Conservation (phyloP, 2,888 invertebrate species). For the Microplitis deprimator region DNA sequence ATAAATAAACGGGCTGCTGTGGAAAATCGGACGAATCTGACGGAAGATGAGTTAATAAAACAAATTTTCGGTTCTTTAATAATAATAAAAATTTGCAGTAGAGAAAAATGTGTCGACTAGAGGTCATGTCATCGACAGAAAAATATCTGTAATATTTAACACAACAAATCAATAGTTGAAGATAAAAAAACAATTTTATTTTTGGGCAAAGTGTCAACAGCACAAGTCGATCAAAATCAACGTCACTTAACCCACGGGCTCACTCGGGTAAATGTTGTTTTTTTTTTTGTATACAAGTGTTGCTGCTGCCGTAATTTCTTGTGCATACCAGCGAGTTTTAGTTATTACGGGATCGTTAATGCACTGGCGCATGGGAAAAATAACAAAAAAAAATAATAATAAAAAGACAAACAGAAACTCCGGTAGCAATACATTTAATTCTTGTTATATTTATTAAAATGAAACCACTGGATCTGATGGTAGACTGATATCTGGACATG, state of each 20-base stretch:
- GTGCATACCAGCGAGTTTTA: constrained; percentile 23
- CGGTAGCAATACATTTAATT: background rate
- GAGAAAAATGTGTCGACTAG: background rate
- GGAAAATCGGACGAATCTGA: constrained; percentile 8
- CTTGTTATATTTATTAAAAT: background rate
- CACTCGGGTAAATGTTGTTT: constrained; percentile 44
- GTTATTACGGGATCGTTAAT: background rate
- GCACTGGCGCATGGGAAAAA: background rate
- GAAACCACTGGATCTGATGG: background rate
- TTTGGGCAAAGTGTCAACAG: constrained; percentile 45
- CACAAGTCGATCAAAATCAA: constrained; percentile 46
- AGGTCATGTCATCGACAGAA: background rate
- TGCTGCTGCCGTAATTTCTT: constrained; percentile 15
- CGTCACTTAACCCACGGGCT: constrained; percentile 38
- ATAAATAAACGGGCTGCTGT: constrained; percentile 16
- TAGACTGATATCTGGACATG: constrained; percentile 1
- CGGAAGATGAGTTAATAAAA: background rate
- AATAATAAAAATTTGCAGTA: no score
- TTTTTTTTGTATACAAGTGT: constrained; percentile 34
- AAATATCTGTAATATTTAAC: constrained; percentile 20
- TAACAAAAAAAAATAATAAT: constrained; percentile 10
- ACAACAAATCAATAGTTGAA: constrained; percentile 25
- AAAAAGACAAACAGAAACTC: background rate
- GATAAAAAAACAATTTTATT: constrained; percentile 43
- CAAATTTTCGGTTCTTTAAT: background rate